Conservation (phyloP, 35 echinoderm and acorn worm species). For the Lytechinus pictus region DNA sequence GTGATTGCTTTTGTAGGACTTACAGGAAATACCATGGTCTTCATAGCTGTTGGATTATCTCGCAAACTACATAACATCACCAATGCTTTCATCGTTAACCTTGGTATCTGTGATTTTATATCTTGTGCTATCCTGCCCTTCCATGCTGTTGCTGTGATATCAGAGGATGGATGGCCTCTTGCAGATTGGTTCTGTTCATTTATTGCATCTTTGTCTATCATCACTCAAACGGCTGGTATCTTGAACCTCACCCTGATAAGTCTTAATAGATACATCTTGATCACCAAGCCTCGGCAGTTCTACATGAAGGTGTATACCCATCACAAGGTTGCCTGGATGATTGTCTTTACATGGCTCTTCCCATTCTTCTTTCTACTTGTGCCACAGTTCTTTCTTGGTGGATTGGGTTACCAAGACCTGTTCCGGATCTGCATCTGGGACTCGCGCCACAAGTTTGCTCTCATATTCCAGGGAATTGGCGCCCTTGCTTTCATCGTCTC, state of each 20-base stretch:
- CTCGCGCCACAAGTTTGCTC: constrained; percentile 9
- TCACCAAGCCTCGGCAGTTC: constrained; percentile 17
- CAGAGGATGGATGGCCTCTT: constrained; percentile 33
- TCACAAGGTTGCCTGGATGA: constrained; percentile 10
- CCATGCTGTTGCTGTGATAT: constrained; percentile 25
- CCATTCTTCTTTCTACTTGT: constrained; percentile 27
- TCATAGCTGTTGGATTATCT: constrained; percentile 46
- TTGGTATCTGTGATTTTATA: constrained; percentile 51
- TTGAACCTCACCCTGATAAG: neutral
- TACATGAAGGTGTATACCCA: constrained; percentile 27
- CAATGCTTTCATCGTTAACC: constrained; percentile 58
- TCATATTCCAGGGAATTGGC: constrained; percentile 30
- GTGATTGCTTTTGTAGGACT: constrained; percentile 33
- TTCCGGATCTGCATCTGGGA: constrained; percentile 46
- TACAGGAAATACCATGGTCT: constrained; percentile 45
- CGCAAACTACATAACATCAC: constrained; percentile 50
- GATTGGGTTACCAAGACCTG: neutral
- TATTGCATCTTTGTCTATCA: constrained; percentile 4
- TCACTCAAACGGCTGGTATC: neutral
- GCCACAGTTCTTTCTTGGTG: constrained; percentile 43
- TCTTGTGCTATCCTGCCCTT: constrained; percentile 42
- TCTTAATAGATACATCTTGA: constrained; percentile 29
- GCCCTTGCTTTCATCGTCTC: constrained; percentile 38
- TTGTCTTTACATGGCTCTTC: constrained; percentile 28
- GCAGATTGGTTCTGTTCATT: constrained; percentile 35